Evolutionary conservation across 2,113 vertebrate species (phyloP).

Genomic region (Carlito syrichta): DNA sequence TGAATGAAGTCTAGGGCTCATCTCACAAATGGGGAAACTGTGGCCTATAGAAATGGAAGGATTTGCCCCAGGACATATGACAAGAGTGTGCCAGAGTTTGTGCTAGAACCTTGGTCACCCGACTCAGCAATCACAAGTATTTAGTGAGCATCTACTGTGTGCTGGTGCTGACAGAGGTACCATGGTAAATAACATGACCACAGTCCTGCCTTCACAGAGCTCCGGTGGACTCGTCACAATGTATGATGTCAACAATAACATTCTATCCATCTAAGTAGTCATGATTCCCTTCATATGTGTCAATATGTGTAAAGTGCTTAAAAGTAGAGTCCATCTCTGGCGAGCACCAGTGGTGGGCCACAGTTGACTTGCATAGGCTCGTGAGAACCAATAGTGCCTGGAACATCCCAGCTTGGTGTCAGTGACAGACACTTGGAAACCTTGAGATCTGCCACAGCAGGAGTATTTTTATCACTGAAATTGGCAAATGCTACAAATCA

Average conservation of each 20-base stretch:
- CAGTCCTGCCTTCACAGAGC: background rate
- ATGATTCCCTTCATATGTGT: background rate
- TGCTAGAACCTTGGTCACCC: background rate
- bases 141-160: background rate
- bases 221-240: background rate
- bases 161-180: fast-evolving
- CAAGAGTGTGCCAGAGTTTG: background rate
- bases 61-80: background rate
- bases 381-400: fast-evolving
- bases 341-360: fast-evolving
- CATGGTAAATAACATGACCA: background rate
- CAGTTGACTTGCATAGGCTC: fast-evolving
- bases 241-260: background rate
- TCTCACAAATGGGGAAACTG: background rate
- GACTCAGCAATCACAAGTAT: background rate
- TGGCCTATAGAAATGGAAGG: background rate
- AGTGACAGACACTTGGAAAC: background rate
- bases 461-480: background rate
- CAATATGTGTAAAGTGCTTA: too few species aligned
- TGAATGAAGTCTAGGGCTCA: background rate
- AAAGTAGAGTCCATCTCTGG: background rate
- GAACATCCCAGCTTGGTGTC: background rate
- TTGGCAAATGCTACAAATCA: background rate
- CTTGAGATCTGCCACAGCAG: too few species aligned
- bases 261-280: background rate